Conservation (phyloP, 1,140 invertebrate genomes). For the Lordiphosa collinella region DNA sequence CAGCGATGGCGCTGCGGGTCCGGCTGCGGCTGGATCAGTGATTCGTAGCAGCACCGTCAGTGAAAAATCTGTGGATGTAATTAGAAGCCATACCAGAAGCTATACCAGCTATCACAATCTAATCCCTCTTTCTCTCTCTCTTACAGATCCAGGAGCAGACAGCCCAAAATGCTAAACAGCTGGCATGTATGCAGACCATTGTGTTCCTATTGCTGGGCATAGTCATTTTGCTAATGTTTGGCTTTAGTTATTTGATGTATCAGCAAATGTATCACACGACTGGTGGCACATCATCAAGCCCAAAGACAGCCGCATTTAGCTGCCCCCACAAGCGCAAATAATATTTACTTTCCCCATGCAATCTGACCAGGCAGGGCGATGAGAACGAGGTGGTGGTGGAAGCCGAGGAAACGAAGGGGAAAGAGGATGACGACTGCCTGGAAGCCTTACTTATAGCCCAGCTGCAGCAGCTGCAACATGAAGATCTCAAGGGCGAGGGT, state of each 20-base stretch:
- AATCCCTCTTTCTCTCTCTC: too few relatives aligned
- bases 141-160: not conserved
- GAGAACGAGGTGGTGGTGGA: conserved; percentile 10
- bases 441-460: conserved; percentile 4
- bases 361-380: conserved; percentile 62
- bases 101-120: too few relatives aligned
- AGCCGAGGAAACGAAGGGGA: conserved; percentile 1
- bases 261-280: conserved; percentile 20
- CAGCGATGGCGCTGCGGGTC: not conserved
- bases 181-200: conserved; percentile 45
- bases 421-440: conserved; percentile 18
- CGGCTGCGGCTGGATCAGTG: not conserved
- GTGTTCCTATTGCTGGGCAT: conserved; percentile 40
- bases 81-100: too few relatives aligned
- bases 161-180: conserved; percentile 11
- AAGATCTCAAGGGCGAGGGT: too few relatives aligned
- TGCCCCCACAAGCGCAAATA: conserved; percentile 50
- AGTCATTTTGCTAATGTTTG: conserved; percentile 20
- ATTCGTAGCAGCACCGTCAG: not conserved
- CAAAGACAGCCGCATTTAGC: conserved; percentile 24
- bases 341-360: conserved; percentile 77
- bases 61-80: not conserved
- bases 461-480: conserved; percentile 2
- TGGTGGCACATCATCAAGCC: not conserved
- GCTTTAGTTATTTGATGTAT: conserved; percentile 44